These are phyloP conservation scores for Hermetia illucens DNA, from an alignment of 1,140 invertebrate genomes.

Conservation along the genomic window DNA sequence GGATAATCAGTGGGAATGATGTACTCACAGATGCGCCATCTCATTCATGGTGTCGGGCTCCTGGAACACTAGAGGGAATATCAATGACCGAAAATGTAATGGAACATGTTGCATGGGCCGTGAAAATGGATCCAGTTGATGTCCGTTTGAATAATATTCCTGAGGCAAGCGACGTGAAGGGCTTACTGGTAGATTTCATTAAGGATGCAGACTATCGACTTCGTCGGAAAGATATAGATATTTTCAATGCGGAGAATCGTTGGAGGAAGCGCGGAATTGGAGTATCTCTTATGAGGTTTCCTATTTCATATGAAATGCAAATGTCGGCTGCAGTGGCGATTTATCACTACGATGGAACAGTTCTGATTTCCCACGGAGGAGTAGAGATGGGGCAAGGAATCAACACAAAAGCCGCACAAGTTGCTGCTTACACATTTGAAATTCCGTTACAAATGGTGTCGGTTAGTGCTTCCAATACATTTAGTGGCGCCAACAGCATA, in stretches of 20 bases:
- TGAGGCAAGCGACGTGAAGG: conserved; percentile 25
- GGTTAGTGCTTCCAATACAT: conserved; percentile 50
- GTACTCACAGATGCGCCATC: conserved; percentile 37
- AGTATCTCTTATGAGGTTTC: conserved; percentile 41
- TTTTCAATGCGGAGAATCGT: conserved; percentile 44
- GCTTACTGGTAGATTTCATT: conserved; percentile 22
- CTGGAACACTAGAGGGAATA: conserved; percentile 43
- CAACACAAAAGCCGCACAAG: conserved; percentile 54
- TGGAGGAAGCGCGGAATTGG: conserved; percentile 51
- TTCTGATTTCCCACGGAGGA: conserved; percentile 48
- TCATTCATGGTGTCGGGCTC: conserved; percentile 40
- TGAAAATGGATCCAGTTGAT: conserved; percentile 52
- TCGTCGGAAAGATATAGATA: conserved; percentile 33
- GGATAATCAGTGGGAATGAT: background rate
- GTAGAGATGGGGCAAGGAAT: conserved; percentile 65
- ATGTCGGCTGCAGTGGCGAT: conserved; percentile 45
- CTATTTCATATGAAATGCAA: conserved; percentile 32
- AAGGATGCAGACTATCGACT: conserved; percentile 33
- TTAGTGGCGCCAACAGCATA: conserved; percentile 48
- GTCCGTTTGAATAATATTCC: conserved; percentile 48
- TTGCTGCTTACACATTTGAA: conserved; percentile 56
- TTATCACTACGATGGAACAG: conserved; percentile 50
- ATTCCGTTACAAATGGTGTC: conserved; percentile 52
- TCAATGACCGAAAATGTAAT: conserved; percentile 61
- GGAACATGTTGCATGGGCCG: conserved; percentile 57